These are phyloP conservation scores for Archivesica marissinica DNA, from an alignment of 1,140 invertebrate genomes.

Conservation along the genomic window DNA sequence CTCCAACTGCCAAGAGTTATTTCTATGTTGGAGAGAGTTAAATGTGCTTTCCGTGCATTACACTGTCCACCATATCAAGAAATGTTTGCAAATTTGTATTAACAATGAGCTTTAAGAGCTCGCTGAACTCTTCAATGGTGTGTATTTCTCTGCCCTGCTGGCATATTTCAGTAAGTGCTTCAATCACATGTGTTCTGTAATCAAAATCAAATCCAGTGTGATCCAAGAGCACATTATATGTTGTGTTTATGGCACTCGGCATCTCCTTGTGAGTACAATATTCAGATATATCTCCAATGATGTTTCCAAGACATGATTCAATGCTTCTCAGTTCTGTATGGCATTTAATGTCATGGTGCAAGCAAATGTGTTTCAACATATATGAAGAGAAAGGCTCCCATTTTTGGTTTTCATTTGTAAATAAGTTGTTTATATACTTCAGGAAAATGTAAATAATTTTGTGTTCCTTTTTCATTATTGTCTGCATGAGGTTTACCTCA, in stretches of 20 bases:
- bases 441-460: not conserved
- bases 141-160: not conserved
- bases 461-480: not conserved
- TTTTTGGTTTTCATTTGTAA: not conserved
- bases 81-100: not conserved
- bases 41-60: too few relatives aligned
- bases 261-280: not conserved
- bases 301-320: not conserved
- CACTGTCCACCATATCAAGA: too few relatives aligned
- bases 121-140: not conserved
- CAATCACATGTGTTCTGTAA: not conserved
- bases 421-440: not conserved
- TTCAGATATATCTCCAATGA: not conserved
- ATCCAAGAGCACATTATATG: not conserved
- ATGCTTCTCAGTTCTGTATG: not conserved
- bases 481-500: not conserved
- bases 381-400: not conserved
- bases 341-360: not conserved
- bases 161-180: not conserved
- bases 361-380: not conserved
- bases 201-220: not conserved
- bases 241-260: not conserved
- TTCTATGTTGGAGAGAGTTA: too few relatives aligned
- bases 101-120: not conserved
- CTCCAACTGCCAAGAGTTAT: too few relatives aligned